Evolutionary conservation across 1,140 invertebrate species (phyloP).

Genomic region (Antheraea mylitta): DNA sequence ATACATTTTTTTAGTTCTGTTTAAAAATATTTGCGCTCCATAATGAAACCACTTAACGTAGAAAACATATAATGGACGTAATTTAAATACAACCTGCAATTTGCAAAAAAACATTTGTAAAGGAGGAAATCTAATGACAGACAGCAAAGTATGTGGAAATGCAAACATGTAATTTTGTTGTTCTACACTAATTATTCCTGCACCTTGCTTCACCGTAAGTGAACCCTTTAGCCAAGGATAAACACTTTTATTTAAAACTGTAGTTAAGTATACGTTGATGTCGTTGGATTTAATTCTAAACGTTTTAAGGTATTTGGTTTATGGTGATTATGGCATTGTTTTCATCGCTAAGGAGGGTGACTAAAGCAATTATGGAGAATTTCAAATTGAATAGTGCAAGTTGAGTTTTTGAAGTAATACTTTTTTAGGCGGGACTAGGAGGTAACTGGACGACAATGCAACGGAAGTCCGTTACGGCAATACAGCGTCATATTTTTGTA

Average conservation of each 20-base stretch:
- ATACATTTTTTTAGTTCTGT: too few relatives aligned
- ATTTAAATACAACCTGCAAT: neutral
- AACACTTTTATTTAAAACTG: neutral
- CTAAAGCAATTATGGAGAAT: neutral
- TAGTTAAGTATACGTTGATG: neutral
- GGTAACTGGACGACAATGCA: too few relatives aligned
- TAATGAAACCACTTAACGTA: neutral
- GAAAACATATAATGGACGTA: neutral
- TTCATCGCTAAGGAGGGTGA: neutral
- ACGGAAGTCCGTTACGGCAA: too few relatives aligned
- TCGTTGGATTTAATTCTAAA: neutral
- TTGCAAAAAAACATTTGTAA: neutral
- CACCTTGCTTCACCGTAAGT: constrained; percentile 5
- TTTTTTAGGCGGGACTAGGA: too few relatives aligned
- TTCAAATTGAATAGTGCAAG: neutral
- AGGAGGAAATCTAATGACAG: neutral
- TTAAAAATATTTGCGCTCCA: too few relatives aligned
- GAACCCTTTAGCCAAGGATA: neutral
- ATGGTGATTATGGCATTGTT: neutral
- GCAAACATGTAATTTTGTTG: constrained; percentile 4
- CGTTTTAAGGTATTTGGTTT: neutral
- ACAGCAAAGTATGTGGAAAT: neutral
- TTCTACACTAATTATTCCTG: neutral
- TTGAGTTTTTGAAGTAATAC: neutral
- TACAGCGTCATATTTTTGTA: too few relatives aligned